Evolutionary conservation across 2,888 invertebrate genomes (phyloP), one percentile per base, ranked within the genome.

Genomic region (Lasioglossum oenotherae): DNA sequence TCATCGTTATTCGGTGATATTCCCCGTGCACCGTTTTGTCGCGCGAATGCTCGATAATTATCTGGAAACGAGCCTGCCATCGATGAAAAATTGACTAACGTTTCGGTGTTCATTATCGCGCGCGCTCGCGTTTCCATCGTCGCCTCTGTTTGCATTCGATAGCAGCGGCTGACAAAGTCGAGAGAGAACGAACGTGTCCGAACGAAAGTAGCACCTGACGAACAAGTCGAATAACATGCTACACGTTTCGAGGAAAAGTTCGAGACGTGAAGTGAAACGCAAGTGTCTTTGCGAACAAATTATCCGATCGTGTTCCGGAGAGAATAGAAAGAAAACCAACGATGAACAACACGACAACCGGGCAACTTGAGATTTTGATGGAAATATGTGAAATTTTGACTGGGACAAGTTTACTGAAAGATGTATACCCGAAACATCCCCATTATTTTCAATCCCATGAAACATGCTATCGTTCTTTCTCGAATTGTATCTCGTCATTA

Each of bases 51-150:
- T 31, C 16, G 38, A 60, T 73, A 73, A 74, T 64, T 64, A 79
- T 46, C 53, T 35, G 53, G 23, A 49, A 53, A 31, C 49, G 53
- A 53, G n/a, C 16, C 41, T 41, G n/a, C 4, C 16, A 6, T 27
- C 57, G 16, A 41, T 75, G 41, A 75, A 60, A 75, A 57, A 75
- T 73, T 41, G 38, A 71, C 38, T 14, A 41, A 71, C 41, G 12
- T n/a, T 3, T 12, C 38, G 10, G 64, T 4, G 64, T 31, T 64
- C 64, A 64, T 64, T 64, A 60, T 60, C 60, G 60, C 60, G 27
- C 60, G 57, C 10, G 46, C 4, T 1, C 49, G 8, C 49, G 49
- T 23, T 27, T 60, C 31, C 31, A 31, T 64, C 64, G 64, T 6
- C 64, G 14, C 31, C 8, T 64, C 31, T 31, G 16, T 31, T 31